These are phyloP conservation scores for Macrochelys suwanniensis DNA, from an alignment of 2,797 vertebrate species.

Conservation along the genomic window DNA sequence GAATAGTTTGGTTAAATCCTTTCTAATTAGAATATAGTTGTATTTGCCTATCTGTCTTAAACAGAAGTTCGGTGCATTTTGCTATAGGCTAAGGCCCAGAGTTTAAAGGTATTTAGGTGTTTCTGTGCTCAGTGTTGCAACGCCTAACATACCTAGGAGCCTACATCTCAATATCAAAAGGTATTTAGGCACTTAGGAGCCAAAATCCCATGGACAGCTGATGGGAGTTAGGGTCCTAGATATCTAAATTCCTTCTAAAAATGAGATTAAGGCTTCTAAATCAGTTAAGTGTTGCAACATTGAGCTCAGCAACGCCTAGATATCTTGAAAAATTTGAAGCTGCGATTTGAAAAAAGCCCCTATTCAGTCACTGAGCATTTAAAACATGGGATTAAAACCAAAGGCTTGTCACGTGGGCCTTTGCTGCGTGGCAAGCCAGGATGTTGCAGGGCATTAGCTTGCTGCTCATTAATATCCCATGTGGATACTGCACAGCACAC, in stretches of 20 bases:
- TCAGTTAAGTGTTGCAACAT: background rate
- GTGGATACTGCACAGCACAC: background rate
- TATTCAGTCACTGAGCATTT: background rate
- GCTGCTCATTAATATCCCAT: background rate
- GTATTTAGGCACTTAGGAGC: background rate
- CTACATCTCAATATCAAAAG: background rate
- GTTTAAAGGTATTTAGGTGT: background rate
- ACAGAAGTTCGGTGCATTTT: background rate
- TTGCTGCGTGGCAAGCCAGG: background rate
- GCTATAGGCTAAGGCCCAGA: background rate
- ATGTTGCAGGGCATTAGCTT: background rate
- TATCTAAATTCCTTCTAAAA: background rate
- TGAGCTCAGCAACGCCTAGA: background rate
- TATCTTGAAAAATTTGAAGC: background rate
- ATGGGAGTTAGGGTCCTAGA: background rate
- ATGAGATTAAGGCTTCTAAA: background rate
- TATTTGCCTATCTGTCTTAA: background rate
- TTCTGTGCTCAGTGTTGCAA: background rate
- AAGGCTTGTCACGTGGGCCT: background rate
- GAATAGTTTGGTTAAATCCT: constrained; percentile 22
- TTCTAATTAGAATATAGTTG: background rate
- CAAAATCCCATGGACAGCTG: background rate
- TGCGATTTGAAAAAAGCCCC: background rate
- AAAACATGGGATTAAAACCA: background rate
- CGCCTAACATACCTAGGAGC: background rate